phyloP scores from a whole-genome alignment of 2,113 vertebrate genomes.

The Ardeotis arabs region DNA sequence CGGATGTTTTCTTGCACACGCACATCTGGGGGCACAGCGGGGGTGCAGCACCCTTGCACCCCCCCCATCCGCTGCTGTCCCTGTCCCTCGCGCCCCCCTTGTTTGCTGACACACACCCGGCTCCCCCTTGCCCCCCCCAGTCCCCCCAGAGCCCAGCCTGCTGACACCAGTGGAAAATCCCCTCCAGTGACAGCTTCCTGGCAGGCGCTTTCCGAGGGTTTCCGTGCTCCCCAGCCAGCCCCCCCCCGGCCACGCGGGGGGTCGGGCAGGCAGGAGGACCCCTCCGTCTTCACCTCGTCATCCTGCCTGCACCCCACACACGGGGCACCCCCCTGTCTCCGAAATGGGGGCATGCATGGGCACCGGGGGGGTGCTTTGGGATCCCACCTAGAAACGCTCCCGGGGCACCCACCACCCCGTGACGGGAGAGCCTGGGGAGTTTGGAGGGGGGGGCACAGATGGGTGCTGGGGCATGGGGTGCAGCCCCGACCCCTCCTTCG shows the following conservation, averaged over 20 bases:
- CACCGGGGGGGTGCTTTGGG: neutral
- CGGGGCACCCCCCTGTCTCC: neutral
- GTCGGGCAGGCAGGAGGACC: neutral
- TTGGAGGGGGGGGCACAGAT: neutral
- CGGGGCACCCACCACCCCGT: neutral
- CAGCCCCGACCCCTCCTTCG: neutral
- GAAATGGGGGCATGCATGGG: neutral
- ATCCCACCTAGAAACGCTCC: neutral
- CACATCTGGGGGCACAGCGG: neutral
- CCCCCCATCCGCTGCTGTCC: neutral
- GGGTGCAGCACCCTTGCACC: neutral
- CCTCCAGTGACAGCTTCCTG: constrained; percentile 60
- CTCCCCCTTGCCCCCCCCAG: neutral
- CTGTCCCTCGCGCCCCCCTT: neutral
- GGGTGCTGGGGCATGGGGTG: neutral
- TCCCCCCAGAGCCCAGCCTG: neutral
- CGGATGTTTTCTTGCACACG: neutral
- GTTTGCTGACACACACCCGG: neutral
- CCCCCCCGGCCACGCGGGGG: neutral
- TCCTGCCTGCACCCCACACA: neutral
- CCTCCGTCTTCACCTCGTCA: neutral
- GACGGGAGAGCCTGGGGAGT: too few relatives aligned
- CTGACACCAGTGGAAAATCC: constrained; percentile 65
- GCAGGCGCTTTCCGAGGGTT: constrained; percentile 35
- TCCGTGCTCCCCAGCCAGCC: constrained; percentile 37